These are phyloP conservation scores for Nipponacmea schrenckii DNA, from an alignment of 2,888 invertebrate species.

Conservation along the genomic window DNA sequence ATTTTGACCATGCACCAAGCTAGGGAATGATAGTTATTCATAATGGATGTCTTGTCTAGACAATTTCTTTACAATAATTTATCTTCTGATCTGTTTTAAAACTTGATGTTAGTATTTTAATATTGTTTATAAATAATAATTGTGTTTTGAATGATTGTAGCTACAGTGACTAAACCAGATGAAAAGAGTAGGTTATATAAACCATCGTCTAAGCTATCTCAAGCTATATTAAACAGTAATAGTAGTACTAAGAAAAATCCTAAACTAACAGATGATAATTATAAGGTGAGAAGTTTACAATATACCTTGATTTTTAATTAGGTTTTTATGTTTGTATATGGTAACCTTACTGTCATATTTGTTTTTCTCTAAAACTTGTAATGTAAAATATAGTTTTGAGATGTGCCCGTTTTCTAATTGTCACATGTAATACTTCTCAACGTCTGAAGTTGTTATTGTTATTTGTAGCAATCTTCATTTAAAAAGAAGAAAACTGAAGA, in stretches of 20 bases:
- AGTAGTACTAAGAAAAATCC: neutral
- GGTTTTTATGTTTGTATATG: neutral
- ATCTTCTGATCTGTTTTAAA: too few relatives aligned
- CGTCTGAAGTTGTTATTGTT: too few relatives aligned
- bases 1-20: too few relatives aligned
- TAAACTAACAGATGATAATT: neutral
- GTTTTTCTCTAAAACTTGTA: neutral
- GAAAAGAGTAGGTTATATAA: constrained; percentile 84
- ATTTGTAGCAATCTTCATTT: neutral
- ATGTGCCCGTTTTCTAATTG: too few relatives aligned
- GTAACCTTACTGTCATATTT: neutral
- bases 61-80: too few relatives aligned
- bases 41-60: too few relatives aligned
- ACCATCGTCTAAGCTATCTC: constrained; percentile 82
- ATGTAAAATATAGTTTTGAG: too few relatives aligned
- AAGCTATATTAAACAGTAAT: neutral
- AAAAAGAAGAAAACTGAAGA: constrained; percentile 75
- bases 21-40: neutral
- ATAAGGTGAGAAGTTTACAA: neutral
- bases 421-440: too few relatives aligned
- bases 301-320: neutral
- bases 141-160: constrained; percentile 29
- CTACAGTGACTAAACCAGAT: constrained; percentile 42
- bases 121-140: too few relatives aligned
- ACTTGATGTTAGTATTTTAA: too few relatives aligned